Evolutionary conservation across 2,113 vertebrate genomes (phyloP), one percentile per base, ranked within the genome.

Genomic region (Platanista minor): DNA sequence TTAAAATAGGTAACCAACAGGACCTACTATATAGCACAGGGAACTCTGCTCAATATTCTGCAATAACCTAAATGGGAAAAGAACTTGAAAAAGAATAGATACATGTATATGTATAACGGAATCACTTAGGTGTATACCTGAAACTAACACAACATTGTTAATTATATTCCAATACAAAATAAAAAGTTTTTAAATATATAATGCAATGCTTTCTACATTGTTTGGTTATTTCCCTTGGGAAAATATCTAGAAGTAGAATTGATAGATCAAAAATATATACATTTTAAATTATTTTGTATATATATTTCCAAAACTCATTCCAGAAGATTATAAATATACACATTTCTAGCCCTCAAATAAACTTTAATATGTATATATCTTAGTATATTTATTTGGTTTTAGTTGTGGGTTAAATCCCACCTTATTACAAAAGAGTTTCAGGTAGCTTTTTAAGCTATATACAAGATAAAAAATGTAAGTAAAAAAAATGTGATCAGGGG

Each of bases 231-330:
- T 86, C 17, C 46, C 82, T 67, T 15, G 11, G 59, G n/a, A 77
- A 91, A 86, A 89, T 9, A 88, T 5, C 4, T 57, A 52, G 1
- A 84, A 39, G 6, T 62, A 57, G 33, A 89, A 39, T 29, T n/a
- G 12, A 36, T 74, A 81, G 62, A 4, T 77, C 29, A 80, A 84
- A 83, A 52, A 5, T 67, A 18, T 20, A 1, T 10, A 67, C 4
- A 82, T 71, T 59, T 95, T 27, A 71, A 95, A 90, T 59, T 62
- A 87, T 71, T 87, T 95, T 87, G 54, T 8, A 52, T 67, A 74
- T 4, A 87, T 71, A 84, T 15, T 84, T 95, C 23, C 10, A 67
- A 95, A 96, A 80, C 25, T 33, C 39, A 49, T 83, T 92, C 36
- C 11, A 92, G 27, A 90, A 74, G 5, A 14, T 39, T 74, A 72